These are phyloP conservation scores for Okamejei kenojei DNA, from an alignment of 2,797 vertebrate species.

Conservation along the genomic window DNA sequence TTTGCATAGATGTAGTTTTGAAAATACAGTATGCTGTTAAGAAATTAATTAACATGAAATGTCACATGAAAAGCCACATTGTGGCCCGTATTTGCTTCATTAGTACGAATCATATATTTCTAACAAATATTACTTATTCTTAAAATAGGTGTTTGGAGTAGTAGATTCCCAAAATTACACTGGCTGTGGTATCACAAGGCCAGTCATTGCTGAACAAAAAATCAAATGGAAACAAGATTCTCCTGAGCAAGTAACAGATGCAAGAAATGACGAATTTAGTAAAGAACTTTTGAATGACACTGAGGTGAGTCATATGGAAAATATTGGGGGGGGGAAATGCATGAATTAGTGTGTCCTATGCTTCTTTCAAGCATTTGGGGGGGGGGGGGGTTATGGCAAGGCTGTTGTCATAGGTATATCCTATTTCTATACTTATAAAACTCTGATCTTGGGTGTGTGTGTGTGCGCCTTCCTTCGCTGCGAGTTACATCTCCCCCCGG, in stretches of 20 bases:
- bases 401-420: too few relatives aligned
- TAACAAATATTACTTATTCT: constrained; percentile 31
- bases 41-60: background rate
- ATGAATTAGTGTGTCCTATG: background rate
- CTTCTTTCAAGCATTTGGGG: background rate
- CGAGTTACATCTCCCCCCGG: too few relatives aligned
- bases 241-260: constrained; percentile 13
- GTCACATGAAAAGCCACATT: background rate
- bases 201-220: constrained; percentile 37
- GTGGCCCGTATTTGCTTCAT: background rate
- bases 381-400: too few relatives aligned
- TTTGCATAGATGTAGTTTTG: background rate
- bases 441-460: too few relatives aligned
- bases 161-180: constrained; percentile 23
- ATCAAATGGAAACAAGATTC: constrained; percentile 10
- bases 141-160: constrained; percentile 35
- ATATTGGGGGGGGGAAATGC: constrained; percentile 17
- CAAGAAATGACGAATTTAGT: constrained; percentile 21
- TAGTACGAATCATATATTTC: background rate
- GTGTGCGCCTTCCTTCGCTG: too few relatives aligned
- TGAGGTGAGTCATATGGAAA: constrained; percentile 22
- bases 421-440: too few relatives aligned
- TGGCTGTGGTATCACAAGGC: constrained; percentile 26
- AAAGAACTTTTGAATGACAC: constrained; percentile 24
- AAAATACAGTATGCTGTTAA: background rate